These are phyloP conservation scores for Lochmaea crataegi DNA, from an alignment of 2,888 invertebrate genomes.

Conservation along the genomic window DNA sequence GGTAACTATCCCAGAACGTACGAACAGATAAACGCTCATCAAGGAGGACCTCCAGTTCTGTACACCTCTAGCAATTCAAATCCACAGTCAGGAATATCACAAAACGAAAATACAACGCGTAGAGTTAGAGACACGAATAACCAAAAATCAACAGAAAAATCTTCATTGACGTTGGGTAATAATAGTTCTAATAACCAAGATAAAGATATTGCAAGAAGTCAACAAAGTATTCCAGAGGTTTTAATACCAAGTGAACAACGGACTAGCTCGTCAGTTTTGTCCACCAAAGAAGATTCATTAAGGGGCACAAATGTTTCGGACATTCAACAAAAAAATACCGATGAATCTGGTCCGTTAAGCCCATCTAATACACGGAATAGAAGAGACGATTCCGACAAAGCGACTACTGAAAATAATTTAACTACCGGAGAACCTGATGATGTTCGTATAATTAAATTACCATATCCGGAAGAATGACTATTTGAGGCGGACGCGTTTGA, in stretches of 20 bases:
- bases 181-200: not conserved
- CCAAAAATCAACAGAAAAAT: not conserved
- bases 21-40: not conserved
- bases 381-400: not conserved
- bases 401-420: constrained; percentile 5
- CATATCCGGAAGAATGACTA: not conserved
- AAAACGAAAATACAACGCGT: not conserved
- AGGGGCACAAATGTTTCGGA: not conserved
- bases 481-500: no score
- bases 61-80: not conserved
- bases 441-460: constrained; percentile 2
- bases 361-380: not conserved
- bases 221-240: not conserved
- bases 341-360: not conserved
- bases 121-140: not conserved
- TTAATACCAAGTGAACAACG: not conserved
- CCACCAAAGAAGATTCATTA: not conserved
- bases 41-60: not conserved
- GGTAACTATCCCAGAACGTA: no score
- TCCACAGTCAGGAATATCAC: not conserved
- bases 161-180: not conserved
- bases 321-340: not conserved
- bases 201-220: not conserved
- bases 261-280: not conserved
- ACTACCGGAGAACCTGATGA: constrained; percentile 3